Evolutionary conservation across 2,113 vertebrate genomes (phyloP), one percentile per base, ranked within the genome.

Genomic region (Protomyctophum bolini): DNA sequence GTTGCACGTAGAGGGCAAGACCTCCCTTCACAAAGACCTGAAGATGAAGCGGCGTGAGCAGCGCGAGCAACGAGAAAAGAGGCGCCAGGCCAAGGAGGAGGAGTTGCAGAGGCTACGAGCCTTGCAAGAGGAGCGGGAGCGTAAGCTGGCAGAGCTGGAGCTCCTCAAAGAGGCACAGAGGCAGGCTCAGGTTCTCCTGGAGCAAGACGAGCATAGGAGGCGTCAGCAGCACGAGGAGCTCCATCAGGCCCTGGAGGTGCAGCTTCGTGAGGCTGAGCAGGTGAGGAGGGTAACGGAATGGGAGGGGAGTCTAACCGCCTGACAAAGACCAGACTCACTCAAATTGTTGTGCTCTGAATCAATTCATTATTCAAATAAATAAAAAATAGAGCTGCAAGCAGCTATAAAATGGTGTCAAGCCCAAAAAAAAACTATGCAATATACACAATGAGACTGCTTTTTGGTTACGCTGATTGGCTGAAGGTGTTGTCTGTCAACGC

Each of bases 121-220:
- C 78, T 89, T 98, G 75, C 96, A 98, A 91, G 96, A 95, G 83
- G 97, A 98, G 77, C 94, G 96, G 76, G 96, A 98, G 81, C 87
- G 93, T 33, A 96, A 97, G 78, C 89, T 96, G 84, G 95, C 93
- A 0, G 97, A 99, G 81, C 89, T 97, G 86, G 95, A 97, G 79
- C 93, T 97, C 76, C 93, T 98, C 72, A 96, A 96, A 88, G 96
- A 97, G 89, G 95, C 96, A 0, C 96, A 98, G 81, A 88, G 93
- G 55, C 95, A 97, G 88, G 94, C 96, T 0, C 95, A 97, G 88
- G 89, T 88, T 0, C 93, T 96, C 15, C 85, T 97, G 79, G 92
- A 95, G 65, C 94, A 97, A 81, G 96, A 98, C 77, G 96, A 97
- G 83, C 89, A 94, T 84, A 93, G 92, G 83, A 92, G 97, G 65